These are phyloP conservation scores for Drosophila littoralis DNA, from an alignment of 1,140 invertebrate genomes.

Conservation along the genomic window DNA sequence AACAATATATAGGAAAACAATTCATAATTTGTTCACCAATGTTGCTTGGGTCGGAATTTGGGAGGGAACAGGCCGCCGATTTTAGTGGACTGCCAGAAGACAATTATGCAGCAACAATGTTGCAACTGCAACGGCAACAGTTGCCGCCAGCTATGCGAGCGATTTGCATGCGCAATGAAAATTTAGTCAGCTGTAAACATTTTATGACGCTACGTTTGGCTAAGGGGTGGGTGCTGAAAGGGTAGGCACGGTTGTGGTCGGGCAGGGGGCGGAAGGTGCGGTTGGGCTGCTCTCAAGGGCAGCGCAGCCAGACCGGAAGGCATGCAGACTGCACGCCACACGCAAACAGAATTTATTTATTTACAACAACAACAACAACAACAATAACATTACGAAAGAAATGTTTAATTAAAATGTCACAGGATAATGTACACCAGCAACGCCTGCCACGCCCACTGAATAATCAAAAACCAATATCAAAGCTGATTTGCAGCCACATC, in stretches of 20 bases:
- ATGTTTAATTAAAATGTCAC: conserved; percentile 75
- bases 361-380: conserved; percentile 3
- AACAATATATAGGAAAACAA: conserved; percentile 14
- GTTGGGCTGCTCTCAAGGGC: not conserved
- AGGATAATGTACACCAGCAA: conserved; percentile 32
- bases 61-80: too few species aligned
- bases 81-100: conserved; percentile 7
- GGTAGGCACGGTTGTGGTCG: not conserved
- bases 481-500: conserved; percentile 56
- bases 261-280: not conserved
- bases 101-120: conserved; percentile 21
- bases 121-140: conserved; percentile 25
- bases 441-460: conserved; percentile 1
- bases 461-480: conserved; percentile 77
- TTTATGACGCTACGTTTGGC: conserved; percentile 33
- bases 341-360: conserved; percentile 28
- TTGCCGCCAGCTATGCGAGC: conserved; percentile 18
- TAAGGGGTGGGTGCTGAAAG: not conserved
- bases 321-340: conserved; percentile 13
- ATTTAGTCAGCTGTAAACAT: conserved; percentile 67
- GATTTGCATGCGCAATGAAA: conserved; percentile 65
- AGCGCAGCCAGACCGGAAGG: conserved; percentile 24
- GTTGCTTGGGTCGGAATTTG: not conserved
- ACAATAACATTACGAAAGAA: conserved; percentile 28
- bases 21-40: conserved; percentile 28